phyloP scores from a whole-genome alignment of 2,888 invertebrate species.

The Diplolepis rosae region DNA sequence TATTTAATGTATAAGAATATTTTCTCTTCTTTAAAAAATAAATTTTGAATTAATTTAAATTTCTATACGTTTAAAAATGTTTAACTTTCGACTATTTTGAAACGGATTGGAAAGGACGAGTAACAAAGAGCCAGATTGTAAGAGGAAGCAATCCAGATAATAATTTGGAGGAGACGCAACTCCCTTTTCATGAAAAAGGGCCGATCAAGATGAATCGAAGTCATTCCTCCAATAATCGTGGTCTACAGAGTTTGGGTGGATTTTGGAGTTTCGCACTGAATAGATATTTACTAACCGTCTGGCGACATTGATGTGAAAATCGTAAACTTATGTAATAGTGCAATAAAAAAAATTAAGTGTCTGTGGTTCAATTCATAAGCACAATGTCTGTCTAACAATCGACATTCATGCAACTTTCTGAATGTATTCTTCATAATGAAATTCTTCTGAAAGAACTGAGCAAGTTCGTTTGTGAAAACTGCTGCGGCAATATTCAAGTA shows the following conservation, averaged over 20 bases:
- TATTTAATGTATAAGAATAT: too few species aligned
- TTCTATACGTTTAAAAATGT: too few species aligned
- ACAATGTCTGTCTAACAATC: not conserved
- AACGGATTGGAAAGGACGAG: constrained; percentile 3
- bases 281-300: constrained; percentile 1
- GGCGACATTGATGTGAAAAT: not conserved
- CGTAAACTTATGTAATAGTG: not conserved
- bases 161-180: constrained; percentile 22
- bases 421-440: not conserved
- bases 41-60: too few species aligned
- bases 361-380: not conserved
- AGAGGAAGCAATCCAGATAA: constrained; percentile 23
- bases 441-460: not conserved
- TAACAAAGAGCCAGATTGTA: constrained; percentile 24
- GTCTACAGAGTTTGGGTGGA: not conserved
- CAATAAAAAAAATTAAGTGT: not conserved
- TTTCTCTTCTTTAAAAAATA: too few species aligned
- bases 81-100: not conserved
- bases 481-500: too few species aligned
- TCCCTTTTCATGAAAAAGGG: constrained; percentile 27
- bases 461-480: not conserved
- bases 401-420: not conserved
- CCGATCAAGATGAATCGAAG: constrained; percentile 24
- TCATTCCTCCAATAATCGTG: constrained; percentile 19
- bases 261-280: constrained; percentile 4